A percentile compares a stretch with the other conserved stretches of the same genome.
Evolutionary conservation across 1,140 invertebrate species (phyloP).

Genomic region (Brachystomella parvula): DNA sequence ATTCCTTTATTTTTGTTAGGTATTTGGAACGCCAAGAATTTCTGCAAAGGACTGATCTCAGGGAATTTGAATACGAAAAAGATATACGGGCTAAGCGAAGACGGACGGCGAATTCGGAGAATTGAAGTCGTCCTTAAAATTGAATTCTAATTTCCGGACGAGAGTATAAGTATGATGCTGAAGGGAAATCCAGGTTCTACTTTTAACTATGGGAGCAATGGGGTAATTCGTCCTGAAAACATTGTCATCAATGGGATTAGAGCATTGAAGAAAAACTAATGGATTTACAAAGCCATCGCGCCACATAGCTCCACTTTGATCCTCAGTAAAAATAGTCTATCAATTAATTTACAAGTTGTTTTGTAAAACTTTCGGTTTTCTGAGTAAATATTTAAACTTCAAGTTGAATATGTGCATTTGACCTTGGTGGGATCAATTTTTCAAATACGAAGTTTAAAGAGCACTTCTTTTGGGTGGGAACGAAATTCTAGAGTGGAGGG

Average conservation of each 20-base stretch:
- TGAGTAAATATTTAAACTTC: neutral
- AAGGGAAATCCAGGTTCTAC: neutral
- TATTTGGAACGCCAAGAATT: slow-evolving; percentile 85
- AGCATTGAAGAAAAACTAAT: no score
- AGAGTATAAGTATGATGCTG: neutral
- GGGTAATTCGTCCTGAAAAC: neutral
- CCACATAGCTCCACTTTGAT: neutral
- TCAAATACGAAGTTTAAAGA: no score
- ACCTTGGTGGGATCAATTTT: no score
- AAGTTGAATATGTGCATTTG: neutral
- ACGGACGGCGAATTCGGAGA: neutral
- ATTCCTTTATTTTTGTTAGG: slow-evolving; percentile 46
- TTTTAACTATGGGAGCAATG: neutral
- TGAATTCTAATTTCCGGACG: neutral
- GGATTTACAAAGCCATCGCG: no score
- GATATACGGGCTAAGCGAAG: slow-evolving; percentile 51
- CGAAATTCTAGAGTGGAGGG: no score
- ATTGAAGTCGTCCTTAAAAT: neutral
- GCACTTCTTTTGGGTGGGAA: no score
- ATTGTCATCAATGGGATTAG: no score
- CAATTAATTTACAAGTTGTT: no score
- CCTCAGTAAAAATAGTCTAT: neutral
- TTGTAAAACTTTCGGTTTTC: no score
- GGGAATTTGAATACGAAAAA: slow-evolving; percentile 87
- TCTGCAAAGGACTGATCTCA: slow-evolving; percentile 71